Base-by-base conservation (phyloP, 2,888 invertebrate genomes). In the Drosophila sordidapex region DNA sequence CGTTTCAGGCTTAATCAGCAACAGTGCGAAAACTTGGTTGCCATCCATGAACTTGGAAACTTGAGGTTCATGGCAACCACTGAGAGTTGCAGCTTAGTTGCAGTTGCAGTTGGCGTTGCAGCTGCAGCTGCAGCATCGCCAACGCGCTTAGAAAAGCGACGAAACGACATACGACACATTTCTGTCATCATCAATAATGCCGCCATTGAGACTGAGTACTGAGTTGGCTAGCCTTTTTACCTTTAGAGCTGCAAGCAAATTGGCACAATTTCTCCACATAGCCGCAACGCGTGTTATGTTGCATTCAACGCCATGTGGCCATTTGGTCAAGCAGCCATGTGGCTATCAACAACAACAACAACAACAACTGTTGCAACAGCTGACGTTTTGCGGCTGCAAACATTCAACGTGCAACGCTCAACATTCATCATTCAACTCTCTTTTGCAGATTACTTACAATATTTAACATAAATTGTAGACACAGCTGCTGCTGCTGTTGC, bases 181-280 rank as follows among this genome's bases (percentile, higher is more conserved):
- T 90, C 84, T 89, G 89, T 88, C 89, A 90, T 84, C 84, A 90
- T 89, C 91, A 90, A 89, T 90, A 90, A 90, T 81, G 82, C 90
- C 90, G 90, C 76, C 82, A 75, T 76, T 29, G 43, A 73, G 78
- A 71, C 66, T 63, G 56, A 43, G 54, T 60, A 71, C 64, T 63
- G 56, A 43, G 54, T 60, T 57, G 56, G 63, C 40, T 51, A 62
- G 70, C 64, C 62, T 73, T 85, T 62, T 61, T 65, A 66, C 66
- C 73, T 67, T 72, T 52, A 62, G 56, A 27, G 75, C 69, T 70
- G 70, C 71, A 68, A 85, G 77, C 85, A 87, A 87, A 87, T 87
- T 89, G 88, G 88, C 90, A 89, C 86, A 87, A 89, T 87, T 89
- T 87, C 86, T 87, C 88, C 81, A 43, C 40, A 36, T 36, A 49